A percentile compares a stretch with the other conserved stretches of the same genome.
These are phyloP conservation scores for Trichonephila clavipes DNA, from an alignment of 1,140 invertebrate genomes.

Conservation along the genomic window DNA sequence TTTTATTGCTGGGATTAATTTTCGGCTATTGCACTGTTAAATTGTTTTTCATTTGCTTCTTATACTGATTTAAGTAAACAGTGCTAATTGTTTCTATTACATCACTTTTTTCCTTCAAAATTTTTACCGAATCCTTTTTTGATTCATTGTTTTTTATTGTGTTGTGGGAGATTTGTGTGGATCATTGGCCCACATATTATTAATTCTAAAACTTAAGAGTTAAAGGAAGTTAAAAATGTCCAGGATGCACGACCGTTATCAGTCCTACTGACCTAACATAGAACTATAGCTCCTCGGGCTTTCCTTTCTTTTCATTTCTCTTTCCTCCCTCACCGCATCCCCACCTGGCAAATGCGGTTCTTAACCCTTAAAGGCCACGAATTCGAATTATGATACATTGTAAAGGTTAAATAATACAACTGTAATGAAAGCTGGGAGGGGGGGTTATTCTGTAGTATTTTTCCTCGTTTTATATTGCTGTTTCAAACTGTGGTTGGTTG, in stretches of 20 bases:
- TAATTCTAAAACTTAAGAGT: background rate
- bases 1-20: too few species aligned
- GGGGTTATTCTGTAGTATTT: too few species aligned
- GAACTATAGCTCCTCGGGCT: background rate
- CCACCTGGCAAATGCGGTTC: background rate
- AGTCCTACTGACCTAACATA: slow-evolving; percentile 53
- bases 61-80: too few species aligned
- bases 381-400: slow-evolving; percentile 24
- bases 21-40: too few species aligned
- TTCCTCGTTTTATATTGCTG: too few species aligned
- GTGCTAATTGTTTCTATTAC: too few species aligned
- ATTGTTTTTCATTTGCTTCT: too few species aligned
- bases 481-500: too few species aligned
- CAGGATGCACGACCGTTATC: slow-evolving; percentile 34
- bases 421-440: too few species aligned
- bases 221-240: slow-evolving; percentile 18
- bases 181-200: slow-evolving; percentile 52
- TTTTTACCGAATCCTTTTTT: background rate
- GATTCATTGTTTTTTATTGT: background rate
- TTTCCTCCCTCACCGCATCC: background rate
- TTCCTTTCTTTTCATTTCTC: background rate
- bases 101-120: too few species aligned
- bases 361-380: background rate
- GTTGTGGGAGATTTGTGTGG: slow-evolving; percentile 41
- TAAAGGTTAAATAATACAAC: background rate